A percentile compares a stretch with the other conserved stretches of the same genome.
Conservation (phyloP, 1,140 invertebrate species). For the Caenorhabditis briggsae region DNA sequence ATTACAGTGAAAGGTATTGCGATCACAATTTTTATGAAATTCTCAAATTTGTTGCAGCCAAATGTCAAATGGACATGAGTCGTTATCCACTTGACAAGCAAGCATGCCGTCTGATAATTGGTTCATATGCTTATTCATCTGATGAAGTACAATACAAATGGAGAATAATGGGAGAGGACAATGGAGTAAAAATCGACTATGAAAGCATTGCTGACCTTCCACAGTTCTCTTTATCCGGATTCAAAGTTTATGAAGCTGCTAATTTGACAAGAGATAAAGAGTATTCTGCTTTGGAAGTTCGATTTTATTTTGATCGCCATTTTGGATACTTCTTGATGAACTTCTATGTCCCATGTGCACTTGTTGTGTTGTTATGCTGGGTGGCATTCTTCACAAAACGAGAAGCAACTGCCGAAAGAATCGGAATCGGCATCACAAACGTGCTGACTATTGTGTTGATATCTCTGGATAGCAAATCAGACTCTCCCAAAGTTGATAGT, state of each 20-base stretch:
- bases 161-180: constrained; percentile 59
- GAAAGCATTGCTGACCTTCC: constrained; percentile 65
- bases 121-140: constrained; percentile 88
- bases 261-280: constrained; percentile 64
- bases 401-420: constrained; percentile 82
- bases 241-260: constrained; percentile 59
- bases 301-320: constrained; percentile 79
- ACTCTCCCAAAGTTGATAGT: constrained; percentile 85
- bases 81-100: constrained; percentile 97
- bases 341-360: constrained; percentile 92
- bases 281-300: constrained; percentile 78
- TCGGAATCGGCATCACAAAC: constrained; percentile 79
- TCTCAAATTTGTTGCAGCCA: constrained; percentile 83
- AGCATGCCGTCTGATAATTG: constrained; percentile 88
- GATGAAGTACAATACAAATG: constrained; percentile 56
- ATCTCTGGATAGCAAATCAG: constrained; percentile 62
- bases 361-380: constrained; percentile 94
- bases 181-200: constrained; percentile 65
- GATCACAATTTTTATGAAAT: not conserved
- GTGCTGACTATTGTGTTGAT: constrained; percentile 65
- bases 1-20: constrained; percentile 78
- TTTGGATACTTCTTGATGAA: constrained; percentile 88
- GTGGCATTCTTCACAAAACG: constrained; percentile 91
- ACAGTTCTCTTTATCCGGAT: constrained; percentile 65
- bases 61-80: constrained; percentile 93